Conservation (phyloP, 2,113 vertebrate genomes). For the Megaceryle maxima region DNA sequence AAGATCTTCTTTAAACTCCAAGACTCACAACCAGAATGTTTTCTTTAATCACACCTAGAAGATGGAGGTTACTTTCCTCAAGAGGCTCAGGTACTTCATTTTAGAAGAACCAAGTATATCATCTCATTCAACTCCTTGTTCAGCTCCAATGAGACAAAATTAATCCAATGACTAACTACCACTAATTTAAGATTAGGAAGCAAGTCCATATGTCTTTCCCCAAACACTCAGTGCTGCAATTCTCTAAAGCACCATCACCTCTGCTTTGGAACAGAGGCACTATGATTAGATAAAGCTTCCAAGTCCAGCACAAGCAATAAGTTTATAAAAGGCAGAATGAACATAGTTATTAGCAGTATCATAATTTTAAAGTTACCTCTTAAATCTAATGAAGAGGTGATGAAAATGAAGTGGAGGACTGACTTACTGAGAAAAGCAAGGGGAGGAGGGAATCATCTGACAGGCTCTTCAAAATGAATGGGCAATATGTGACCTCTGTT, state of each 20-base stretch:
- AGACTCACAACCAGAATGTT: not conserved
- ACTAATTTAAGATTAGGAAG: not conserved
- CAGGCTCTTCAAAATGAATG: not conserved
- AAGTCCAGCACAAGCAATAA: not conserved
- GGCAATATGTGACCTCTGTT: not conserved
- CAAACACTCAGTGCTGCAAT: not conserved
- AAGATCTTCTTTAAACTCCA: not conserved
- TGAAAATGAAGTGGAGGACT: not conserved
- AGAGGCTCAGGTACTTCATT: not conserved
- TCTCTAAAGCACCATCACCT: not conserved
- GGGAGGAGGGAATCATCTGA: not conserved
- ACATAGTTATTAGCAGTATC: not conserved
- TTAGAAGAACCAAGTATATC: slow-evolving; percentile 6
- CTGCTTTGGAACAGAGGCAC: not conserved
- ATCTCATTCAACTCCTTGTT: not conserved
- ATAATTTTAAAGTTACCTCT: not conserved
- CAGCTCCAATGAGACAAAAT: slow-evolving; percentile 3
- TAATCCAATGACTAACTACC: slow-evolving; percentile 29
- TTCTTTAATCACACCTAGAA: slow-evolving; percentile 29
- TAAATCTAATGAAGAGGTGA: not conserved
- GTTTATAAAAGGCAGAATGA: not conserved
- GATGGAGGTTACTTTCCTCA: not conserved
- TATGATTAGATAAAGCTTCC: not conserved
- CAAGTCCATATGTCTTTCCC: not conserved
- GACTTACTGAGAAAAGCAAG: not conserved